phyloP scores from a whole-genome alignment of 1,140 invertebrate genomes.

The Meloidogyne floridensis region DNA sequence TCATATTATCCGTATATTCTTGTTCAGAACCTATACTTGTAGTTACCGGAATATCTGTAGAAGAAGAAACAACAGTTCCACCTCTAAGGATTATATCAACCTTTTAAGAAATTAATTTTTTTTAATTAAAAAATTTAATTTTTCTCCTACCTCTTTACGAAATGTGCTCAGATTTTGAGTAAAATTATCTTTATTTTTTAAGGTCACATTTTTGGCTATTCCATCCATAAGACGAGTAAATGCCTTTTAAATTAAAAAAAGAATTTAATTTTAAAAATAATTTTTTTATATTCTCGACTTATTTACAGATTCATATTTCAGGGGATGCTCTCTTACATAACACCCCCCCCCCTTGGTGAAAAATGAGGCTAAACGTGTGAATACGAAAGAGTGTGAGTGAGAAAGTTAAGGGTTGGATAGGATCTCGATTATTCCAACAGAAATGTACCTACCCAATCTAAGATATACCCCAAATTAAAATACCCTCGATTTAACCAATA shows the following conservation, averaged over 20 bases:
- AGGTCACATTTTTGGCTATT: conserved; percentile 37
- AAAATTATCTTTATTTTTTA: conserved; percentile 47
- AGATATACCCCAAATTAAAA: too few relatives aligned
- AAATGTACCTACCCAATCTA: too few relatives aligned
- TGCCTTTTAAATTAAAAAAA: conserved; percentile 27
- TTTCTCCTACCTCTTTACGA: conserved; percentile 34
- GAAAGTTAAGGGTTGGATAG: too few relatives aligned
- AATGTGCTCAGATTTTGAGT: conserved; percentile 46
- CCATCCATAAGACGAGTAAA: conserved; percentile 39
- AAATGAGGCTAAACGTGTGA: too few relatives aligned
- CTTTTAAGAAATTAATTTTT: conserved; percentile 1
- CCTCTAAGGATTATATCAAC: conserved; percentile 33
- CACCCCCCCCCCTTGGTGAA: too few relatives aligned
- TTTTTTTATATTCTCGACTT: background rate
- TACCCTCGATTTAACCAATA: too few relatives aligned
- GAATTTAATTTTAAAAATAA: background rate
- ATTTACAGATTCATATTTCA: too few relatives aligned
- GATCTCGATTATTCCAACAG: too few relatives aligned
- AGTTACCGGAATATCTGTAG: conserved; percentile 16
- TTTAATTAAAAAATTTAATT: background rate
- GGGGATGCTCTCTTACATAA: too few relatives aligned
- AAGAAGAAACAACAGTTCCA: background rate
- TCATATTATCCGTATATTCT: conserved; percentile 37
- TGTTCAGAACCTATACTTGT: conserved; percentile 10
- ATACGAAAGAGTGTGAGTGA: too few relatives aligned